A percentile compares a stretch with the other conserved stretches of the same genome.
These are phyloP conservation scores for Leptarthrus brevirostris DNA, from an alignment of 2,888 invertebrate genomes.

Conservation along the genomic window DNA sequence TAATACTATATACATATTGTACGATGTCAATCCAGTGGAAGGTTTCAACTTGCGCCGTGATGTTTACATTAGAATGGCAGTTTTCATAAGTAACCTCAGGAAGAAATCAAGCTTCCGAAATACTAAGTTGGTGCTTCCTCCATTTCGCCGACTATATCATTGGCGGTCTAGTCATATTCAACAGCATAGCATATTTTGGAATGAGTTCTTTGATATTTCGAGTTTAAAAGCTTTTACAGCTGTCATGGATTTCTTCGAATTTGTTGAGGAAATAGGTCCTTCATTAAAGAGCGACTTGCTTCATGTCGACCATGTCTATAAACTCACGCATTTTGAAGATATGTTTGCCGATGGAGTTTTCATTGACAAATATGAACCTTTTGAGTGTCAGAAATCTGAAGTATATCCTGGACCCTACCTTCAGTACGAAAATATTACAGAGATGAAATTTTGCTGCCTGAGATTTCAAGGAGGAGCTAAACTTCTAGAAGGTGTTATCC, in stretches of 20 bases:
- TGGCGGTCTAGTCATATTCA: constrained; percentile 77
- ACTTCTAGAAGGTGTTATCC: constrained; percentile 73
- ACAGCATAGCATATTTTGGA: constrained; percentile 81
- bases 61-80: constrained; percentile 93
- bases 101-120: constrained; percentile 67
- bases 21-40: constrained; percentile 94
- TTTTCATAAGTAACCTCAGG: constrained; percentile 79
- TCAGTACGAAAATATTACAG: constrained; percentile 77
- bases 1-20: constrained; percentile 77
- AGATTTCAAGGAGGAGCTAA: constrained; percentile 84
- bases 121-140: constrained; percentile 84
- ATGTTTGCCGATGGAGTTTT: constrained; percentile 86
- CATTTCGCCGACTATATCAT: constrained; percentile 91
- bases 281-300: constrained; percentile 50
- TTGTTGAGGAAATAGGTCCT: constrained; percentile 72
- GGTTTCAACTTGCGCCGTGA: constrained; percentile 97
- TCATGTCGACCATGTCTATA: constrained; percentile 79
- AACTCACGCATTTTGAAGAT: constrained; percentile 86
- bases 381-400: constrained; percentile 67
- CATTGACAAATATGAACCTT: constrained; percentile 81
- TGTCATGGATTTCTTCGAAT: constrained; percentile 87
- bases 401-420: constrained; percentile 70
- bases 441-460: constrained; percentile 71
- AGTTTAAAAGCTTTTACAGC: constrained; percentile 79
- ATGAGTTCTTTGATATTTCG: constrained; percentile 83